Conservation (phyloP, 2,797 vertebrate species). For the Loriculus beryllinus region DNA sequence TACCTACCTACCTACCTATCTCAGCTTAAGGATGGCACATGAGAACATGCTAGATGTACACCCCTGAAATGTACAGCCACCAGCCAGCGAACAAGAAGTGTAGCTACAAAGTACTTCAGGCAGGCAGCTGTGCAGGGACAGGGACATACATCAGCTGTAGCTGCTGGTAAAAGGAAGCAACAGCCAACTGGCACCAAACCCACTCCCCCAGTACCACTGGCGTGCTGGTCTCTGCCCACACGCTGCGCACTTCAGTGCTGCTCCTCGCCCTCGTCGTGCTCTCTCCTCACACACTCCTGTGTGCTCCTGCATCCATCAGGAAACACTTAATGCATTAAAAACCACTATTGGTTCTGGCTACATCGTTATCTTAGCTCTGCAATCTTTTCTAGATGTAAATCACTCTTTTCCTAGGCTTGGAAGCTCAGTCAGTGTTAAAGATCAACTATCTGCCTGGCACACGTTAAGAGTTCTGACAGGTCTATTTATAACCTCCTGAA, state of each 20-base stretch:
- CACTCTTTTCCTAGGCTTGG: not conserved
- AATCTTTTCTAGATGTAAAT: not conserved
- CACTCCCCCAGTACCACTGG: fast-evolving
- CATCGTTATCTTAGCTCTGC: not conserved
- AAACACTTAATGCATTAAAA: not conserved
- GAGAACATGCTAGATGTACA: not conserved
- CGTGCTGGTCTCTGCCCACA: not conserved
- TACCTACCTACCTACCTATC: not conserved
- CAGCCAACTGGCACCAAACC: not conserved
- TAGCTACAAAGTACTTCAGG: not conserved
- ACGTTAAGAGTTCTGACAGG: not conserved
- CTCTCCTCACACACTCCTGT: not conserved
- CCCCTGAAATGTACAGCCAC: not conserved
- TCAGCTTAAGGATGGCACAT: not conserved
- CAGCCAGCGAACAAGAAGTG: not conserved
- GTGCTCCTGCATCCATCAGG: fast-evolving
- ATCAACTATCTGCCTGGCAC: not conserved
- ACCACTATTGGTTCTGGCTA: not conserved
- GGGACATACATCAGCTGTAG: not conserved
- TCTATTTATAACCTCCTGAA: not conserved
- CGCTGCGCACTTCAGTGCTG: fast-evolving
- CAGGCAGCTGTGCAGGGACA: not conserved
- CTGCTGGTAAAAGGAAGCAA: not conserved
- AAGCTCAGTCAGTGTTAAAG: not conserved
- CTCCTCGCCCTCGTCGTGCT: fast-evolving